A percentile compares a stretch with the other conserved stretches of the same genome.
Evolutionary conservation across 2,797 vertebrate species (phyloP).

Genomic region (Chloroceryle amazona): DNA sequence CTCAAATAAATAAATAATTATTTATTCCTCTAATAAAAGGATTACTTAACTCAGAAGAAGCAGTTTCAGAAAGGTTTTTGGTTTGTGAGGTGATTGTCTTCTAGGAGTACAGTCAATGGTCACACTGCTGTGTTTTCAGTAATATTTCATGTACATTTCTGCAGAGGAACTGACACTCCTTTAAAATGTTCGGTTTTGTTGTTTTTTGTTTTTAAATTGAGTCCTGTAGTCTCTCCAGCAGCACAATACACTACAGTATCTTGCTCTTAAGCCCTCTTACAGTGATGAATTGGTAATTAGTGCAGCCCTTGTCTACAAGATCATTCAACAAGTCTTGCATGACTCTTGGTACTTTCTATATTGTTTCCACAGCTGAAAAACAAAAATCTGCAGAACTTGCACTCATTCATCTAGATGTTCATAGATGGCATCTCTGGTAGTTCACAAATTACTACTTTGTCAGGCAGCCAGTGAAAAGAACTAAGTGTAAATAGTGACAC

Average conservation of each 20-base stretch:
- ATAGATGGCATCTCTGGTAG: neutral
- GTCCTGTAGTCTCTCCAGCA: neutral
- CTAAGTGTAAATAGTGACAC: neutral
- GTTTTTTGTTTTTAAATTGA: neutral
- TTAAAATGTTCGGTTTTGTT: neutral
- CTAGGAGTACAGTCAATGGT: neutral
- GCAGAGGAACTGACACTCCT: neutral
- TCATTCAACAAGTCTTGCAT: neutral
- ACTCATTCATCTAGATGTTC: accelerated
- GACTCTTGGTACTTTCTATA: neutral
- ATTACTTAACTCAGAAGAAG: neutral
- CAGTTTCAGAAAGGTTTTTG: neutral
- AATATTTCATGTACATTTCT: neutral
- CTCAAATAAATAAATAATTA: neutral
- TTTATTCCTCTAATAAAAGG: neutral
- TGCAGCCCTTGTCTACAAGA: neutral
- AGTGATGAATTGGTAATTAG: neutral
- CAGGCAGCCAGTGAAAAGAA: neutral
- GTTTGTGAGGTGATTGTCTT: neutral
- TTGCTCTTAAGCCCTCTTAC: neutral
- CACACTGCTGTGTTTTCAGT: neutral
- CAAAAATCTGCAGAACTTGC: neutral
- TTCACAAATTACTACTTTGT: neutral
- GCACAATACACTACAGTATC: neutral
- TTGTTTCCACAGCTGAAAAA: neutral